Base-by-base conservation (phyloP, 1,140 invertebrate species). In the Eurosta solidaginis region DNA sequence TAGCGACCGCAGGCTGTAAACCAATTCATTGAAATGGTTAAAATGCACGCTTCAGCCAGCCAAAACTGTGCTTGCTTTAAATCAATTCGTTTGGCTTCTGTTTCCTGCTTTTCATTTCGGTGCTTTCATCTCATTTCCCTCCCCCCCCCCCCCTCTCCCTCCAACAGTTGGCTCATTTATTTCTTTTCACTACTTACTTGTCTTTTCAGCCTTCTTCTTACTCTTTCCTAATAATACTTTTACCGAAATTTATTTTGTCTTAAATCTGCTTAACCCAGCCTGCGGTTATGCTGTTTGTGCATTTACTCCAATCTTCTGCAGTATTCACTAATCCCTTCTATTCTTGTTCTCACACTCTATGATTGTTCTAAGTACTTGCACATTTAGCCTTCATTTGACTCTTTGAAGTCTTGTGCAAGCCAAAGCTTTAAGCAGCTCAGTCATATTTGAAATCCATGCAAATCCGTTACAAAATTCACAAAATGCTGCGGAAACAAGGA, bases 21-120 rank as follows among this genome's bases (percentile, higher is more conserved):
- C 20, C 59, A 40, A 36, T 68, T 68, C 59, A 68, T 40, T 40
- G 59, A 22, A 68, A 68, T 40, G 59, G 59, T 68, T 68, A 68
- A 68, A 68, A 40, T 33, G 40, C 36, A 68, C 36, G 59, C 59
- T 42, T 40, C 59, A 68, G 36, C 14, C 59, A 40, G 36, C n/a
- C 59, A 40, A 33, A n/a, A 68, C n/a, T n/a, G n/a, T n/a, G 20
- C 33, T 68, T 68, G 33, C 59, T 20, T 68, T 17, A n/a, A 68
- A 68, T 68, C 59, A 68, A 68, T 68, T 68, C 59, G 59, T 68
- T 68, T 40, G 59, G 59, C 59, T 68, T 40, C 33, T 40, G 59
- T 29, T 68, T 40, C 59, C 59, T 22, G 36, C 59, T n/a, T n/a
- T n/a, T n/a, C n/a, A n/a, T n/a, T n/a, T n/a, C n/a, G n/a, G n/a